Base-by-base conservation (phyloP, 2,888 invertebrate genomes). In the Caenorhabditis afra region DNA sequence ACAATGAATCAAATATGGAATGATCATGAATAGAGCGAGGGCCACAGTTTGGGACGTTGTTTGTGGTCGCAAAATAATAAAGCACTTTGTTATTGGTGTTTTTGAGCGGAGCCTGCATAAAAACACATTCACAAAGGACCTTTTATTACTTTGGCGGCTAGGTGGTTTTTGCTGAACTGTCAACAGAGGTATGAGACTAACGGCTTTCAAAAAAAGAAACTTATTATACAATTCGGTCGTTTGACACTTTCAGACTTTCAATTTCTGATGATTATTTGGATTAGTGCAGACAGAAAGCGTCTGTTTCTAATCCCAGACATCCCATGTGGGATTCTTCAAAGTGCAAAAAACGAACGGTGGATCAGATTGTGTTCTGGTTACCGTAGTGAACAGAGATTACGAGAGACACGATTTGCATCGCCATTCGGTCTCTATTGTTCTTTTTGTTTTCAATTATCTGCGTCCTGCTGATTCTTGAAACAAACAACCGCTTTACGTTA, bases 41-140 rank as follows among this genome's bases (percentile, higher is more conserved):
- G 59, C 20, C 68, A 68, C 52, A 23, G 67, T 52, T 67, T 12
- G 37, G 18, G 52, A 29, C 29, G 29, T 12, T 61, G 47, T 55
- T 62, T 71, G 64, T 64, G 62, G 64, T 71, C 47, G 23, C 35
- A 52, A 71, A 57, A 67, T 58, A 49, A 68, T 68, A 70, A 52
- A 53, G 41, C 61, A 73, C 57, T 39, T 57, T 57, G 61, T 65
- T 64, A 45, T 70, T 61, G 41, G 41, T 57, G 57, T 57, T 57
- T 57, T 64, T 29, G 29, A 29, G 29, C 29, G 4, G 29, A 62
- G 57, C 44, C 59, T 55, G 59, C 50, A 35, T 35, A 52, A 61
- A 50, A 11, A 39, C 45, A n/a, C 55, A 20, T 58, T 29, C 39
- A 58, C 67, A 66, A 66, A 52, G 59, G 53, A 53, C 58, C 45